Conservation (phyloP, 2,113 vertebrate genomes). For the Myocastor coypus region DNA sequence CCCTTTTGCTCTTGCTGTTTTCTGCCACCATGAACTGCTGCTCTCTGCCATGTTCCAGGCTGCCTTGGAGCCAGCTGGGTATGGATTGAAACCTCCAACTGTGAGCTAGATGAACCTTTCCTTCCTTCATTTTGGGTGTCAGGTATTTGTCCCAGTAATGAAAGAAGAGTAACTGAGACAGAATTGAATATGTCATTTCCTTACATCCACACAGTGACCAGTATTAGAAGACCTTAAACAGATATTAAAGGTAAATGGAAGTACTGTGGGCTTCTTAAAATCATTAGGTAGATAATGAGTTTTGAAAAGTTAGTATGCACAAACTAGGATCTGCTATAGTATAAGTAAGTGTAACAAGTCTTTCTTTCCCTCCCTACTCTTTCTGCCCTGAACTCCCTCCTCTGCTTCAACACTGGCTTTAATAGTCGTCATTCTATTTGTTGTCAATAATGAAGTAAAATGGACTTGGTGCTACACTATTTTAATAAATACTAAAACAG, state of each 20-base stretch:
- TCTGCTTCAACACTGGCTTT: neutral
- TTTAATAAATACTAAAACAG: neutral
- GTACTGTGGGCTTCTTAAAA: neutral
- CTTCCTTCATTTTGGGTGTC: too few relatives aligned
- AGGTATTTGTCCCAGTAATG: too few relatives aligned
- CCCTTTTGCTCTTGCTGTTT: too few relatives aligned
- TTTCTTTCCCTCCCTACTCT: neutral
- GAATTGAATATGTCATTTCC: neutral
- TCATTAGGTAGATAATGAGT: neutral
- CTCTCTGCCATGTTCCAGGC: too few relatives aligned
- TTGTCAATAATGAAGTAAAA: neutral
- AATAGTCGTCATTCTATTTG: neutral
- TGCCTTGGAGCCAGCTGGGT: too few relatives aligned
- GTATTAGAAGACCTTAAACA: neutral
- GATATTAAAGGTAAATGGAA: slow-evolving; percentile 17
- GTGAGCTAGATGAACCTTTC: too few relatives aligned
- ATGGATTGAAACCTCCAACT: too few relatives aligned
- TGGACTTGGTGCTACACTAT: neutral
- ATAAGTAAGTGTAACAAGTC: neutral
- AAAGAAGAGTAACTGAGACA: too few relatives aligned
- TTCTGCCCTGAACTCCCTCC: neutral
- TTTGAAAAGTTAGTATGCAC: neutral
- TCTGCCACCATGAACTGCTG: too few relatives aligned
- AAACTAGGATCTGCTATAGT: neutral
- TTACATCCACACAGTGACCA: neutral